Base-by-base conservation (phyloP, 2,797 vertebrate genomes). In the Alosa sapidissima region DNA sequence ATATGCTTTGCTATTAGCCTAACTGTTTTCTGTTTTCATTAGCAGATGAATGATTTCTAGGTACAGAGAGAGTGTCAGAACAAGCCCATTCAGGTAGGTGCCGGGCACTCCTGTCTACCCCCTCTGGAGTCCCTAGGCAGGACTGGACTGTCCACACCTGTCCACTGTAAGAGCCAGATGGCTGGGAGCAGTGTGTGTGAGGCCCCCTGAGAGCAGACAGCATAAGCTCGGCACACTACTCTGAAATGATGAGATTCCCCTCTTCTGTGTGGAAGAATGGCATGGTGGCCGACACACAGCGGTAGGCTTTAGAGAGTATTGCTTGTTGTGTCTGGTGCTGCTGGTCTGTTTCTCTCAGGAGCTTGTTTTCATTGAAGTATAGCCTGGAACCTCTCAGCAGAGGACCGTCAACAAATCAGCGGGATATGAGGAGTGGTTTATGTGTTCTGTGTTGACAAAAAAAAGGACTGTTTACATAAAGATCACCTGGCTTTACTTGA, bases 181-280 rank as follows among this genome's bases (percentile, higher is more conserved):
- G 72, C 72, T 78, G 72, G 8, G 16, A 78, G 72, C 72, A 78
- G 72, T 45, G 33, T 72, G 72, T 78, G 72, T 78, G 72, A 78
- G 16, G 41, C 41, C 72, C 72, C 72, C 41, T 41, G 36, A 41
- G 72, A 78, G 72, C 2, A 6, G 14, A 78, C 72, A 78, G 72
- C 72, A 78, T 41, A 45, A 78, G 68, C 33, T 36, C 33, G 11
- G 14, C 68, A 41, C 11, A 11, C 41, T 8, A 19, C 19, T 5
- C 19, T 2, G 16, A 78, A 78, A 78, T 78, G 16, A 78, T 78
- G 65, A 72, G 11, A 36, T 78, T 16, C 36, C 36, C 36, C 33
- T 5, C 5, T 47, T 78, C 36, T 21, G 72, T 7, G 14, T 41
- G 36, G 68, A 75, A 45, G 16, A 47, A 78, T 45, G 19, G 68